Evolutionary conservation across 2,888 invertebrate species (phyloP).

Genomic region (Hypercompe scribonia): DNA sequence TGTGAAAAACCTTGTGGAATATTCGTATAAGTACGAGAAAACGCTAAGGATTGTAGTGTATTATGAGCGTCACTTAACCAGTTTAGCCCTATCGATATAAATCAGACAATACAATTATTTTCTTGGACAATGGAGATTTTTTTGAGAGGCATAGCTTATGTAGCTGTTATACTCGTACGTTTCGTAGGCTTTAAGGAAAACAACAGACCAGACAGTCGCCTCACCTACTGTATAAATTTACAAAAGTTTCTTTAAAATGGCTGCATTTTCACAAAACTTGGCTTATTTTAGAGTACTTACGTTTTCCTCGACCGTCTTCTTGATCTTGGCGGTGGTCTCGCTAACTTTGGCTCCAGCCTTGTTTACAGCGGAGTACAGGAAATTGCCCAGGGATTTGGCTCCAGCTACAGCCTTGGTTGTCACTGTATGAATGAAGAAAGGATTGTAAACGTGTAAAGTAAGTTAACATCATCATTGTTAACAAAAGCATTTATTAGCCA

Average conservation of each 20-base stretch:
- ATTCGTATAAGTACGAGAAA: conserved; percentile 22
- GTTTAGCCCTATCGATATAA: neutral
- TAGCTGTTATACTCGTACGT: neutral
- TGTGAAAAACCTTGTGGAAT: conserved; percentile 32
- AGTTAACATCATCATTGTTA: neutral
- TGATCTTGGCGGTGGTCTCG: conserved; percentile 96
- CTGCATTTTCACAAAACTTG: neutral
- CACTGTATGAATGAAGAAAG: conserved; percentile 82
- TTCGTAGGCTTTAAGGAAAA: neutral
- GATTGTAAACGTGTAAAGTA: neutral
- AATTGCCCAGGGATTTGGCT: conserved; percentile 96
- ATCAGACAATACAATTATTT: neutral
- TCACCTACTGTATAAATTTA: neutral
- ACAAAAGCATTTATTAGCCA: no score
- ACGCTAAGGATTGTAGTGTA: neutral
- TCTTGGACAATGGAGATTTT: neutral
- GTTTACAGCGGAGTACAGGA: conserved; percentile 97
- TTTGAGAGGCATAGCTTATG: no score
- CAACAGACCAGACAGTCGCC: neutral
- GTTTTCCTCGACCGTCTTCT: conserved; percentile 98
- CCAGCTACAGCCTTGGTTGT: conserved; percentile 96
- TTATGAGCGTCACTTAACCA: neutral
- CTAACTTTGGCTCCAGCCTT: conserved; percentile 97
- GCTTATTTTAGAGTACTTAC: conserved; percentile 87
- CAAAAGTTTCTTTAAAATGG: neutral